These are phyloP conservation scores for Microtus richardsoni DNA, from an alignment of 2,113 vertebrate species.

Conservation along the genomic window DNA sequence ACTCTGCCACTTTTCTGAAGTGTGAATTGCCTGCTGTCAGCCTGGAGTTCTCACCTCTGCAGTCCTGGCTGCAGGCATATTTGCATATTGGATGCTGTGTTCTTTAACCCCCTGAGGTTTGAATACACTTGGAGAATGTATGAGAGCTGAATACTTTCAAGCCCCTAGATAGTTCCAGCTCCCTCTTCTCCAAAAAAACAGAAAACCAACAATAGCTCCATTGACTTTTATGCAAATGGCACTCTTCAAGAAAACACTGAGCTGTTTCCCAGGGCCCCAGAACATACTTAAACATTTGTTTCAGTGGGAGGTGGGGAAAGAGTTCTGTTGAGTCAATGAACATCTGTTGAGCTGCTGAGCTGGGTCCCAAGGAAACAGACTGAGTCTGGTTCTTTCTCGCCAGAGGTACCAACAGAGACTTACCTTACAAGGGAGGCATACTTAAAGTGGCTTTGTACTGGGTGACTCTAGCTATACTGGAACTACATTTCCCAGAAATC, in stretches of 20 bases:
- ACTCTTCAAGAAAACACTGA: slow-evolving; percentile 78
- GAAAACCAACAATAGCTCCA: slow-evolving; percentile 75
- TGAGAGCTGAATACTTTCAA: slow-evolving; percentile 64
- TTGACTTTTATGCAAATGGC: slow-evolving; percentile 82
- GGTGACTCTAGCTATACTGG: slow-evolving; percentile 29
- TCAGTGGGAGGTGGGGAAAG: slow-evolving; percentile 65
- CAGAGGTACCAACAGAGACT: slow-evolving; percentile 34
- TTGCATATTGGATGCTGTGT: slow-evolving; percentile 79
- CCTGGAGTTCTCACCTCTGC: slow-evolving; percentile 73
- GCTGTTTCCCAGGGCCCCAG: slow-evolving; percentile 76
- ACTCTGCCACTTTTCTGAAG: slow-evolving; percentile 74
- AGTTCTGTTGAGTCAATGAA: slow-evolving; percentile 70
- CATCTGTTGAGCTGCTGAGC: slow-evolving; percentile 73
- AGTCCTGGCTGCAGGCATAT: slow-evolving; percentile 75
- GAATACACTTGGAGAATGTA: slow-evolving; percentile 60
- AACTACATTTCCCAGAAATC: slow-evolving; percentile 45
- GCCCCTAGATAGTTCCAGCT: slow-evolving; percentile 43
- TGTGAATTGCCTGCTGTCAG: slow-evolving; percentile 82
- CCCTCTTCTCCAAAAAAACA: slow-evolving; percentile 65
- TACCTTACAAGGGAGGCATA: neutral
- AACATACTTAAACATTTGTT: slow-evolving; percentile 75
- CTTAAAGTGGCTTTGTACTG: neutral
- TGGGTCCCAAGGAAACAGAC: slow-evolving; percentile 56
- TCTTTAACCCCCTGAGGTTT: slow-evolving; percentile 76
- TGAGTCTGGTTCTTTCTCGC: slow-evolving; percentile 30